phyloP scores from a whole-genome alignment of 2,113 vertebrate species.

The Perognathus longimembris region DNA sequence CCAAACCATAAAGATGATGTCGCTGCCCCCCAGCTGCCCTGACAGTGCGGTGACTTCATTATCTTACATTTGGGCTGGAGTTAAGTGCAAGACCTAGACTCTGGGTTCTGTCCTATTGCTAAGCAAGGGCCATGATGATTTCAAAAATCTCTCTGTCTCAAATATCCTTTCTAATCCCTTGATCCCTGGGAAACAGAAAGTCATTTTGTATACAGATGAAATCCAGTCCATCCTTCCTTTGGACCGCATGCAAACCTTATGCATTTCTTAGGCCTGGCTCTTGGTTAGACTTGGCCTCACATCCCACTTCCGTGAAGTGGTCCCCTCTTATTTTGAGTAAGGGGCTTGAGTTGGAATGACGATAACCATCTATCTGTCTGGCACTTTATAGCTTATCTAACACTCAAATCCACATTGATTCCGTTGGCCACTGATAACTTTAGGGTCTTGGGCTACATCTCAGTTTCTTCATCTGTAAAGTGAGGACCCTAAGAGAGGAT shows the following conservation, averaged over 20 bases:
- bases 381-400: not conserved
- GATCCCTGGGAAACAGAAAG: slow-evolving; percentile 58
- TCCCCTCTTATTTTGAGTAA: not conserved
- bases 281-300: not conserved
- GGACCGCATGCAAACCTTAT: not conserved
- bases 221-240: not conserved
- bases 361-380: not conserved
- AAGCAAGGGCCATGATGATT: not conserved
- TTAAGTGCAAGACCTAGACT: not conserved
- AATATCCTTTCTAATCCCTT: slow-evolving; percentile 45
- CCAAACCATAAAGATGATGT: not conserved
- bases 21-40: fast-evolving
- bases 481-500: not conserved
- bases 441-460: not conserved
- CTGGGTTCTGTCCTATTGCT: slow-evolving; percentile 13
- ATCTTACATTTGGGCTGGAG: not conserved
- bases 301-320: not conserved
- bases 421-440: not conserved
- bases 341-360: too few species aligned
- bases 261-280: not conserved
- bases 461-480: not conserved
- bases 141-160: not conserved
- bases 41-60: not conserved
- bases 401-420: not conserved
- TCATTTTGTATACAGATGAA: not conserved